These are phyloP conservation scores for Monoplex corrugatus DNA, from an alignment of 2,888 invertebrate genomes.

Conservation along the genomic window DNA sequence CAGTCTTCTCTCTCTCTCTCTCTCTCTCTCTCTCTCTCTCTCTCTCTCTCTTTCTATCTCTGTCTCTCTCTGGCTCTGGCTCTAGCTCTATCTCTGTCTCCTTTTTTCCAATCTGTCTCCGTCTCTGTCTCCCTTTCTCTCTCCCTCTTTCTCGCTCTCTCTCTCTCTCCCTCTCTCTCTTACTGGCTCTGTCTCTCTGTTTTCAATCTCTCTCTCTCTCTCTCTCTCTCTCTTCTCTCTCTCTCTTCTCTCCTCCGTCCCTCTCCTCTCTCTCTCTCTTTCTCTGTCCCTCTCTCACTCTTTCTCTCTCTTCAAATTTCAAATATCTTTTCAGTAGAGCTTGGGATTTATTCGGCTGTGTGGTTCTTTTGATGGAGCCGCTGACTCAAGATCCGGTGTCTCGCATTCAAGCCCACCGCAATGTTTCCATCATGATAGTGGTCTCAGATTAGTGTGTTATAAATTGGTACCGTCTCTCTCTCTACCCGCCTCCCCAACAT, in stretches of 20 bases:
- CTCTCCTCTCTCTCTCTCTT: neutral
- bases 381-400: too few species aligned
- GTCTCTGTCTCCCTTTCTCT: neutral
- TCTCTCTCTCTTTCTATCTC: neutral
- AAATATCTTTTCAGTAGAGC: neutral
- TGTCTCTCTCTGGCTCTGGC: neutral
- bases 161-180: constrained; percentile 45
- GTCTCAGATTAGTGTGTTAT: too few species aligned
- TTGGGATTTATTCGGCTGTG: neutral
- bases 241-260: neutral
- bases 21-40: neutral
- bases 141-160: constrained; percentile 7
- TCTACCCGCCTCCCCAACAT: too few species aligned
- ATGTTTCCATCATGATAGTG: too few species aligned
- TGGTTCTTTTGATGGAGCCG: too few species aligned
- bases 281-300: constrained; percentile 36
- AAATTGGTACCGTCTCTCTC: too few species aligned
- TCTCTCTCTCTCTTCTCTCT: neutral
- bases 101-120: neutral
- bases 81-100: neutral
- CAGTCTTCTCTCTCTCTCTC: neutral
- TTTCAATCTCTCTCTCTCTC: neutral
- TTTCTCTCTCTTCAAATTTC: constrained; percentile 42
- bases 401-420: too few species aligned
- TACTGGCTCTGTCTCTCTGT: neutral